Percentiles rank a stretch among this genome's conserved stretches.
phyloP scores from a whole-genome alignment of 2,797 vertebrate species.

The Enteromius radiatus region DNA sequence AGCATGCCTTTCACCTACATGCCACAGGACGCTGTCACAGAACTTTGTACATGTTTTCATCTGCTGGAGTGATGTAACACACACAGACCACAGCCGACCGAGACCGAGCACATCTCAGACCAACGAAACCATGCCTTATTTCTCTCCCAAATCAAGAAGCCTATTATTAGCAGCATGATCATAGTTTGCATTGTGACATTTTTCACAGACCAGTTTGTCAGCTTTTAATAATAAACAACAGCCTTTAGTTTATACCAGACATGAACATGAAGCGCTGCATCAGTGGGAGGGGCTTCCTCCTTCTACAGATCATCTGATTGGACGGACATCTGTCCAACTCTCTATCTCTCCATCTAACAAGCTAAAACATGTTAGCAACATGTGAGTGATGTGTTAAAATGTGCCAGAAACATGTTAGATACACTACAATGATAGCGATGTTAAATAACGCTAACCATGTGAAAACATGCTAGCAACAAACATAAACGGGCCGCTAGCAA shows the following conservation, averaged over 20 bases:
- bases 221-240: background rate
- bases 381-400: too few relatives aligned
- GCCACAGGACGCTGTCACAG: constrained; percentile 38
- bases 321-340: background rate
- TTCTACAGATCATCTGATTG: background rate
- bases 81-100: background rate
- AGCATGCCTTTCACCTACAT: constrained; percentile 53
- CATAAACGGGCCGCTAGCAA: too few relatives aligned
- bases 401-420: background rate
- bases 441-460: too few relatives aligned
- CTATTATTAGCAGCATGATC: background rate
- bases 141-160: background rate
- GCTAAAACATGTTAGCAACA: background rate
- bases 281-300: background rate
- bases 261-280: background rate
- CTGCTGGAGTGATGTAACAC: background rate
- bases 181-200: background rate
- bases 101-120: background rate
- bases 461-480: too few relatives aligned
- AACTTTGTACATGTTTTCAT: constrained; percentile 19
- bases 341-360: too few relatives aligned
- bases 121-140: background rate
- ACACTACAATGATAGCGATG: too few relatives aligned
- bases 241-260: background rate
- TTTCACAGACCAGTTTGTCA: background rate